Conservation (phyloP, 2,797 vertebrate genomes). For the Poecile montanus region DNA sequence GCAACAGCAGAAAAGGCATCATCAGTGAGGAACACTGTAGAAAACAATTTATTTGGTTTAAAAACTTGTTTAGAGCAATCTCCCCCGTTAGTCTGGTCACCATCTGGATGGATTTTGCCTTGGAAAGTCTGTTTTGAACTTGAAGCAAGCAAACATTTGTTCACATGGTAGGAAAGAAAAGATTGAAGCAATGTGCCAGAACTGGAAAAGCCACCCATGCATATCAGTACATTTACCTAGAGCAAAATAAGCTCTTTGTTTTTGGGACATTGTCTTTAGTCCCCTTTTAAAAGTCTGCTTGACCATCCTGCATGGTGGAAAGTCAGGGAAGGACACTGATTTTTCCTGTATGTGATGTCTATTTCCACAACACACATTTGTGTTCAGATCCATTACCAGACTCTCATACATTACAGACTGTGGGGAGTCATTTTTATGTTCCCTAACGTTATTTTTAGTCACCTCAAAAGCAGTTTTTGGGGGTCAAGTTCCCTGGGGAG, state of each 20-base stretch:
- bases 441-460: neutral
- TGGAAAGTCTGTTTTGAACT: slow-evolving; percentile 53
- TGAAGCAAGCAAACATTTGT: slow-evolving; percentile 52
- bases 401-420: rapidly evolving
- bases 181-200: slow-evolving; percentile 2
- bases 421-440: neutral
- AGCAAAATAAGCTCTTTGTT: neutral
- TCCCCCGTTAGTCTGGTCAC: slow-evolving; percentile 25
- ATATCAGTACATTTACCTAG: slow-evolving; percentile 20
- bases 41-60: slow-evolving; percentile 56
- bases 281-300: neutral
- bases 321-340: neutral
- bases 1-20: slow-evolving; percentile 45
- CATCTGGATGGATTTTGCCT: slow-evolving; percentile 67
- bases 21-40: slow-evolving; percentile 2
- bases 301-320: neutral
- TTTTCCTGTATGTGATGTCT: neutral
- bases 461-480: neutral
- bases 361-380: neutral
- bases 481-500: no score
- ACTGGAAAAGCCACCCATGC: neutral
- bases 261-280: neutral
- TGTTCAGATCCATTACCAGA: neutral
- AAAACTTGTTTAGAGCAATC: slow-evolving; percentile 42
- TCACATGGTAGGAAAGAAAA: slow-evolving; percentile 31